A percentile compares a stretch with the other conserved stretches of the same genome.
Conservation (phyloP, 2,797 vertebrate species). For the Cetoscarus ocellatus region DNA sequence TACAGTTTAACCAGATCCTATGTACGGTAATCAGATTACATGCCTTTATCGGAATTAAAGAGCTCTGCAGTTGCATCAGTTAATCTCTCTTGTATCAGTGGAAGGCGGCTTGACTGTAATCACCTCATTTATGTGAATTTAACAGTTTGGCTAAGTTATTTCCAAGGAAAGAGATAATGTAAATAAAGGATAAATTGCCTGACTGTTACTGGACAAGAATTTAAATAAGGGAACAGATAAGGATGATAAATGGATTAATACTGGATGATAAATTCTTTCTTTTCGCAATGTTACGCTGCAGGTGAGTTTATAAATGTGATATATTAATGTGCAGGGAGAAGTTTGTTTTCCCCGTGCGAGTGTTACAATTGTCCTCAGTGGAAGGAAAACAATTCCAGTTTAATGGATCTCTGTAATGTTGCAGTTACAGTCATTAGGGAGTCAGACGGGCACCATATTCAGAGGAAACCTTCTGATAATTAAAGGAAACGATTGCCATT, state of each 20-base stretch:
- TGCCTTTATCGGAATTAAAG: slow-evolving; percentile 36
- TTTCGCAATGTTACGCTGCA: background rate
- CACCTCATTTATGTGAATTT: slow-evolving; percentile 15
- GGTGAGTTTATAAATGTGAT: slow-evolving; percentile 40
- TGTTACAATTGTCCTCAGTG: slow-evolving; percentile 32
- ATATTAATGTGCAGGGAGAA: slow-evolving; percentile 30
- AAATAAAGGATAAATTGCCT: slow-evolving; percentile 17
- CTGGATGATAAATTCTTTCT: background rate
- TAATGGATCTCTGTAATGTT: slow-evolving; percentile 75
- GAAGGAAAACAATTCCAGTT: slow-evolving; percentile 56
- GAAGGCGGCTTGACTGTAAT: slow-evolving; percentile 22
- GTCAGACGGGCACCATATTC: slow-evolving; percentile 71
- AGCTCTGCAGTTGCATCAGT: slow-evolving; percentile 12
- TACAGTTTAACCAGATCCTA: slow-evolving; percentile 32
- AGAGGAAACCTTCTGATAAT: slow-evolving; percentile 78
- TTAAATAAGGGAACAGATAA: background rate
- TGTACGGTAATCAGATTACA: slow-evolving; percentile 34
- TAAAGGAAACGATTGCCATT: slow-evolving; percentile 70
- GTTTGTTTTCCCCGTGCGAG: slow-evolving; percentile 32
- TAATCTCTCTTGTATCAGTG: background rate
- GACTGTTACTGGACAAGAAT: slow-evolving; percentile 4
- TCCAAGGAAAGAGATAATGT: slow-evolving; percentile 1
- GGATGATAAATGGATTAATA: slow-evolving; percentile 5
- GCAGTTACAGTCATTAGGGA: slow-evolving; percentile 73
- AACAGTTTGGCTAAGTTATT: slow-evolving; percentile 18